phyloP scores from a whole-genome alignment of 2,797 vertebrate genomes.

The Passerculus sandwichensis region DNA sequence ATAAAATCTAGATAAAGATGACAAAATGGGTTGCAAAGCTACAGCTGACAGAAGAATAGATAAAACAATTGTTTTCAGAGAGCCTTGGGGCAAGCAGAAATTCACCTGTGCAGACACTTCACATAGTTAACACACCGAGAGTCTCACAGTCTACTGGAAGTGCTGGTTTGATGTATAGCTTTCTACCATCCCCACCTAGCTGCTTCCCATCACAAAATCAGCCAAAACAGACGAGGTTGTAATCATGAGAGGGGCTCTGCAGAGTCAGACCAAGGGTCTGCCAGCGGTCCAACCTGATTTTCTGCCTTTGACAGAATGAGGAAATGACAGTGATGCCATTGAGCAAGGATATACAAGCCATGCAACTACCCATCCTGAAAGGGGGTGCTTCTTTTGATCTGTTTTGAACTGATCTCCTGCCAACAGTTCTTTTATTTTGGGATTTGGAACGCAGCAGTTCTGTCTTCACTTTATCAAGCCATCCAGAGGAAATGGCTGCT shows the following conservation, averaged over 20 bases:
- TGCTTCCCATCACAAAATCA: background rate
- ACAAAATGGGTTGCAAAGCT: background rate
- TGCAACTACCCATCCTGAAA: background rate
- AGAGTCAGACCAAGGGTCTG: background rate
- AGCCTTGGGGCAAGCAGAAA: background rate
- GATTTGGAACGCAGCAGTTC: background rate
- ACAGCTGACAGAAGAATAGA: background rate
- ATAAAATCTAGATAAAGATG: background rate
- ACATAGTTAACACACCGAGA: background rate
- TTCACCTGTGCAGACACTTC: background rate
- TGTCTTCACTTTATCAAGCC: background rate
- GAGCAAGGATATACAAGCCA: background rate
- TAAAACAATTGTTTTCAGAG: background rate
- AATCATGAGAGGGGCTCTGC: background rate
- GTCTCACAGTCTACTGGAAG: background rate
- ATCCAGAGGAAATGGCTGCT: background rate
- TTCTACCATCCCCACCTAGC: background rate
- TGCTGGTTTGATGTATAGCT: background rate
- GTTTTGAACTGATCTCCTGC: background rate
- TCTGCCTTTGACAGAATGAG: background rate
- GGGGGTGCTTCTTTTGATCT: background rate
- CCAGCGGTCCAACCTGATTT: background rate
- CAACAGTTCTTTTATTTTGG: background rate
- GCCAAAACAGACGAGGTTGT: background rate
- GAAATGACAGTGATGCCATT: background rate